Evolutionary conservation across 2,797 vertebrate species (phyloP).

Genomic region (Catostomus latipinnis): DNA sequence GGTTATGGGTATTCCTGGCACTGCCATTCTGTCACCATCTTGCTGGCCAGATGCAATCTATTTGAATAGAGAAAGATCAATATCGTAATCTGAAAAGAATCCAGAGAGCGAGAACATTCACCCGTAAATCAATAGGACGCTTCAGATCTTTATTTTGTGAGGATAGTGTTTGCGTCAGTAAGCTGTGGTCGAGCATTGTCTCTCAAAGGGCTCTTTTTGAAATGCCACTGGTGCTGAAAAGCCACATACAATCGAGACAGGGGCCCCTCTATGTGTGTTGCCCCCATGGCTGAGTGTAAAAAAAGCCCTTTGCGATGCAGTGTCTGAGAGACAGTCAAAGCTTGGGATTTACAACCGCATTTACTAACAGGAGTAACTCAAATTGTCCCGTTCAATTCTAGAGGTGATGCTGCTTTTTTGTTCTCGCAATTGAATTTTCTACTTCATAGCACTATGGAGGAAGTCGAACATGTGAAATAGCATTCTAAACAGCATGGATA

Average conservation of each 20-base stretch:
- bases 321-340: constrained; percentile 62
- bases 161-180: constrained; percentile 52
- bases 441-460: too few relatives aligned
- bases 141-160: constrained; percentile 14
- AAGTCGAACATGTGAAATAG: too few relatives aligned
- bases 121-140: constrained; percentile 22
- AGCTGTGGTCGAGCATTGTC: constrained; percentile 45
- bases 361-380: too few relatives aligned
- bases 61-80: constrained; percentile 13
- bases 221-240: constrained; percentile 53
- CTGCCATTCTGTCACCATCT: constrained; percentile 86
- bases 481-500: too few relatives aligned
- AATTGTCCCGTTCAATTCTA: too few relatives aligned
- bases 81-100: constrained; percentile 15
- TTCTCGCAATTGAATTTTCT: too few relatives aligned
- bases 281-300: constrained; percentile 77
- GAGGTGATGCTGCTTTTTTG: too few relatives aligned
- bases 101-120: constrained; percentile 30
- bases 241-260: constrained; percentile 56
- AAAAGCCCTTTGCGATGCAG: constrained; percentile 83
- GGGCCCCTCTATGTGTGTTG: constrained; percentile 70
- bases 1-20: constrained; percentile 86
- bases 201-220: constrained; percentile 59
- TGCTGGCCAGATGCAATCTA: constrained; percentile 86
- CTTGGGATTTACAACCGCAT: too few relatives aligned